A percentile compares a stretch with the other conserved stretches of the same genome.
Conservation (phyloP, 2,888 invertebrate genomes). For the Hylaea fasciaria region DNA sequence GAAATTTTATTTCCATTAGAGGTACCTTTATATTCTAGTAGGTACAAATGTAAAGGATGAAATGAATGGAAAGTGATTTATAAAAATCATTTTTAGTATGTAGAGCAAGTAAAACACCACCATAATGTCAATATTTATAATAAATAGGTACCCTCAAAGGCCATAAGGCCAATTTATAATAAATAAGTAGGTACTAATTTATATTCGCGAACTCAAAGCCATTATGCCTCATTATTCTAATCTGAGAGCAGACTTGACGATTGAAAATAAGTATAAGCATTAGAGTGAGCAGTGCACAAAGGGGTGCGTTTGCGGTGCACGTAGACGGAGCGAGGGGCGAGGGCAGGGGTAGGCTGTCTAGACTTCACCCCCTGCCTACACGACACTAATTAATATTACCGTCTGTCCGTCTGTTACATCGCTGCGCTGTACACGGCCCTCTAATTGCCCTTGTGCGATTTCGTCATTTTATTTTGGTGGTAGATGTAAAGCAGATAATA, state of each 20-base stretch:
- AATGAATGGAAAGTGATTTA: too few species aligned
- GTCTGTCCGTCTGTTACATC: slow-evolving; percentile 50
- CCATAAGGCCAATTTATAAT: background rate
- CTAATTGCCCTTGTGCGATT: slow-evolving; percentile 29
- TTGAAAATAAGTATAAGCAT: slow-evolving; percentile 30
- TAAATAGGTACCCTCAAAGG: too few species aligned
- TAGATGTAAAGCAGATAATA: background rate
- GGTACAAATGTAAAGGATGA: too few species aligned
- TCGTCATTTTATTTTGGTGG: slow-evolving; percentile 25
- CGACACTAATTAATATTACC: slow-evolving; percentile 64
- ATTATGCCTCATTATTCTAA: slow-evolving; percentile 16
- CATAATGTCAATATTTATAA: too few species aligned
- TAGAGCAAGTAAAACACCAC: too few species aligned
- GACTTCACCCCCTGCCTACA: slow-evolving; percentile 59
- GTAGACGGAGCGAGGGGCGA: slow-evolving; percentile 35
- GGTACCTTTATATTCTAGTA: too few species aligned
- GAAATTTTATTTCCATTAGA: too few species aligned
- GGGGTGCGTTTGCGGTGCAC: slow-evolving; percentile 45
- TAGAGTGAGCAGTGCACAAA: slow-evolving; percentile 27
- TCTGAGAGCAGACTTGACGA: slow-evolving; percentile 14
- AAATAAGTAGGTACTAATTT: background rate
- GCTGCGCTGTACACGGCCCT: slow-evolving; percentile 24
- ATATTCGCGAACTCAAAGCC: background rate
- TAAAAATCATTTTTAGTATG: too few species aligned
- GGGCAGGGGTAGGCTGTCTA: slow-evolving; percentile 60